Percentiles rank a stretch among this genome's conserved stretches.
Conservation (phyloP, 1,140 invertebrate genomes). For the Caerostris darwini region DNA sequence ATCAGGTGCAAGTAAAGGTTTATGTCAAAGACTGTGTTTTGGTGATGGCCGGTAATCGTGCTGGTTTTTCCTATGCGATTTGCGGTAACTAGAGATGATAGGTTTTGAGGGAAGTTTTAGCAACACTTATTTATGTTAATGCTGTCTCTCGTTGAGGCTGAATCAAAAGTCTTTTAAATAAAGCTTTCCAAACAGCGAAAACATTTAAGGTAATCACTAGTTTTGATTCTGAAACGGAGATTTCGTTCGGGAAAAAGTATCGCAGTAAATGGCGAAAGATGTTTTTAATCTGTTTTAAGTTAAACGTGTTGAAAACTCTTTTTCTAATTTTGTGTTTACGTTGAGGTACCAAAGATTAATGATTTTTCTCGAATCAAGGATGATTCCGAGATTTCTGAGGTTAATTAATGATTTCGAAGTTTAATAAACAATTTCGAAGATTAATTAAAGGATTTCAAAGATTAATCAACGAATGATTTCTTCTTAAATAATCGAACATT, state of each 20-base stretch:
- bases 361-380: too few relatives aligned
- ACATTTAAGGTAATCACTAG: neutral
- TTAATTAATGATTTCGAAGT: too few relatives aligned
- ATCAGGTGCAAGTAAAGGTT: neutral
- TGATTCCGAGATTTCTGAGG: too few relatives aligned
- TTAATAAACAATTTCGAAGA: too few relatives aligned
- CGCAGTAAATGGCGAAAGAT: neutral
- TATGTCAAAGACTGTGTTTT: constrained; percentile 26
- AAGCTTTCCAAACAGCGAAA: neutral
- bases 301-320: neutral
- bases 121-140: constrained; percentile 12
- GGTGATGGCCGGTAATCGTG: neutral
- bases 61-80: neutral
- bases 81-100: constrained; percentile 1
- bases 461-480: too few relatives aligned
- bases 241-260: neutral
- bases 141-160: neutral
- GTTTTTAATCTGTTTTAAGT: neutral
- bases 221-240: neutral
- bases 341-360: too few relatives aligned
- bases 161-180: constrained; percentile 5
- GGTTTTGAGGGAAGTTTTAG: neutral
- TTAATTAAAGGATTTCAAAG: too few relatives aligned
- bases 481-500: too few relatives aligned
- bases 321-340: too few relatives aligned